These are phyloP conservation scores for Formica aserva DNA, from an alignment of 2,888 invertebrate species.

Conservation along the genomic window DNA sequence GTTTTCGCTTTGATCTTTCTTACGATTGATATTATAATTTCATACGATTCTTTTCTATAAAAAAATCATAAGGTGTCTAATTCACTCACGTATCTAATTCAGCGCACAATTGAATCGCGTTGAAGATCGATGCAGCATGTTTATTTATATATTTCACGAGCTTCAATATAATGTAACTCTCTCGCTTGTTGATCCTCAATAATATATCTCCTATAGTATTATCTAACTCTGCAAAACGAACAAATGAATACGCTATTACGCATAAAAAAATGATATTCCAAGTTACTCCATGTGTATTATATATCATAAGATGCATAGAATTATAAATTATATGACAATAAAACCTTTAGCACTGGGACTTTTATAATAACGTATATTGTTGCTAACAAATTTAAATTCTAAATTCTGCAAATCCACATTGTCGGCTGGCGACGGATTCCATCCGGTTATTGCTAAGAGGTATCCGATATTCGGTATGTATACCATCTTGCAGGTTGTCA, in stretches of 20 bases:
- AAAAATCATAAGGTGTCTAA: background rate
- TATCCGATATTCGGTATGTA: constrained; percentile 93
- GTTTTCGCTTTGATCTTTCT: background rate
- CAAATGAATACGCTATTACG: background rate
- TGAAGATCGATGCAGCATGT: constrained; percentile 87
- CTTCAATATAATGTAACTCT: constrained; percentile 91
- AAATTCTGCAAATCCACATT: constrained; percentile 89
- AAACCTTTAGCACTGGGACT: constrained; percentile 89
- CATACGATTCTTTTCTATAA: background rate
- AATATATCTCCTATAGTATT: constrained; percentile 92
- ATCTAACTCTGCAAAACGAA: constrained; percentile 89
- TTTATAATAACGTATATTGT: constrained; percentile 90
- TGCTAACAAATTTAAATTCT: constrained; percentile 91
- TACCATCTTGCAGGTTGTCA: constrained; percentile 89
- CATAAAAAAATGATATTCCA: constrained; percentile 35
- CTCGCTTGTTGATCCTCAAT: constrained; percentile 92
- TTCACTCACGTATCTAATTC: constrained; percentile 90
- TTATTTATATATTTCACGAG: constrained; percentile 89
- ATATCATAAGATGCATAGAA: background rate
- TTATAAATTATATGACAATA: constrained; percentile 37
- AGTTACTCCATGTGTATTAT: background rate
- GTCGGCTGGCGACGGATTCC: constrained; percentile 86
- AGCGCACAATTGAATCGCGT: constrained; percentile 88
- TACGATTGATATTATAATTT: background rate
- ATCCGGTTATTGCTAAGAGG: constrained; percentile 91